Conservation (phyloP, 1,140 invertebrate species). For the Pectinophora gossypiella region DNA sequence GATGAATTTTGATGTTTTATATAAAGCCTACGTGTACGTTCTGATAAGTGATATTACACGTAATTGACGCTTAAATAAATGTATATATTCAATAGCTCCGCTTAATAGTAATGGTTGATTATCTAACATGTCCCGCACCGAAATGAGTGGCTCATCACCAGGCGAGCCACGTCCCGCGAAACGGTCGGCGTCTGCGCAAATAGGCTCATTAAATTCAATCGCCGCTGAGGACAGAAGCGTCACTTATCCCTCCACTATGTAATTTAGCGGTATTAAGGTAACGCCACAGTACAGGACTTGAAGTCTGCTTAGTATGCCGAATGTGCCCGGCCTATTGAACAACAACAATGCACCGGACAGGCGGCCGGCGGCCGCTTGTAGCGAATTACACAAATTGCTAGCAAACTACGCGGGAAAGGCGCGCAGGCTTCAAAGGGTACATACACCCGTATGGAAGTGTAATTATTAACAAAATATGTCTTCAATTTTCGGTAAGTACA, state of each 20-base stretch:
- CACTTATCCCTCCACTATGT: conserved; percentile 36
- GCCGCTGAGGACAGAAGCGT: conserved; percentile 39
- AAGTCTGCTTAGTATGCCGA: conserved; percentile 33
- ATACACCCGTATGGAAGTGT: too few relatives aligned
- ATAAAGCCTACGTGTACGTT: too few relatives aligned
- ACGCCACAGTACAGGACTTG: conserved; percentile 10
- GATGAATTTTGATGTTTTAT: too few relatives aligned
- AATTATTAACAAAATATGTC: too few relatives aligned
- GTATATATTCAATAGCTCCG: too few relatives aligned
- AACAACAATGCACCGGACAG: background rate
- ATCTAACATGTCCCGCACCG: too few relatives aligned
- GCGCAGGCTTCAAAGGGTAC: too few relatives aligned
- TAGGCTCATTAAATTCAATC: conserved; percentile 56
- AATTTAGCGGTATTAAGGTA: conserved; percentile 50
- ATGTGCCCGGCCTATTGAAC: conserved; percentile 19
- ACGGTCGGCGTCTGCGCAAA: conserved; percentile 41
- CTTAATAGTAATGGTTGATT: too few relatives aligned
- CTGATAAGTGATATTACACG: too few relatives aligned
- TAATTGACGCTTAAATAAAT: too few relatives aligned
- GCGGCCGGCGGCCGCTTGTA: background rate
- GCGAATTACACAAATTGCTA: conserved; percentile 4
- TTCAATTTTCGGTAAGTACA: too few relatives aligned
- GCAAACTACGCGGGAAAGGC: background rate
- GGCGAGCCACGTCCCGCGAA: conserved; percentile 32
- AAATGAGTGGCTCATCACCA: background rate